Base-by-base conservation (phyloP, 1,140 invertebrate genomes). In the Heterodera schachtii region DNA sequence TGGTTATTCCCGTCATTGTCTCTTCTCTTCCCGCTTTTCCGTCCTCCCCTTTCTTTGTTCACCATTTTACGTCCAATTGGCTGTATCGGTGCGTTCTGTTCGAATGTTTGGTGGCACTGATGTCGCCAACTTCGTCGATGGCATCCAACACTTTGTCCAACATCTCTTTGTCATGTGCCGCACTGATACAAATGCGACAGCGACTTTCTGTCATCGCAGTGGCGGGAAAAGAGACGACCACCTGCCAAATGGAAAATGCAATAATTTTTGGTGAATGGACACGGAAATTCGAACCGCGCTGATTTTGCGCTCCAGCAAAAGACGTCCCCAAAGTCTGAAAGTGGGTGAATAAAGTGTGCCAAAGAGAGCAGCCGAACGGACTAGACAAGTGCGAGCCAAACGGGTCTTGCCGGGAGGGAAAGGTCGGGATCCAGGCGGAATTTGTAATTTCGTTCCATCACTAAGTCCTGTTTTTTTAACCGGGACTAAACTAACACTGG, bases 201-300 rank as follows among this genome's bases (percentile, higher is more conserved):
- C 87, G 78, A 70, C 85, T 87, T 82, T 90, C 94, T 92, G 95
- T 94, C 77, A 99, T 93, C 69, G 95, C 94, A n/a, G 97, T 98
- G 49, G 97, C 97, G 76, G 98, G 97, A 91, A 97, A 99, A 79
- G 96, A 96, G 79, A 98, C 97, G 79, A 97, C 96, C 5, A 98
- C 97, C 77, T 78, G 9, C 6, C 52, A 31, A 64, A 44, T 13
- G 16, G 16, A 69, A 41, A 69, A 46, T 41, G 19, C 41, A 31
- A 31, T 5, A 71, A 78, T 19, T 6, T 60, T 60, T 43, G 21
- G 41, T 13, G 31, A 78, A 21, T 9, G 44, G 46, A 41, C 1
- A 70, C 3, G 64, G n/a, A n/a, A n/a, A n/a, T n/a, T n/a, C 41
- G 4, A 78, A 78, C 77, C 13, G 94, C 93, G 41, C 96, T 97